Evolutionary conservation across 2,888 invertebrate genomes (phyloP).

Genomic region (Neocrepidodera transversa): DNA sequence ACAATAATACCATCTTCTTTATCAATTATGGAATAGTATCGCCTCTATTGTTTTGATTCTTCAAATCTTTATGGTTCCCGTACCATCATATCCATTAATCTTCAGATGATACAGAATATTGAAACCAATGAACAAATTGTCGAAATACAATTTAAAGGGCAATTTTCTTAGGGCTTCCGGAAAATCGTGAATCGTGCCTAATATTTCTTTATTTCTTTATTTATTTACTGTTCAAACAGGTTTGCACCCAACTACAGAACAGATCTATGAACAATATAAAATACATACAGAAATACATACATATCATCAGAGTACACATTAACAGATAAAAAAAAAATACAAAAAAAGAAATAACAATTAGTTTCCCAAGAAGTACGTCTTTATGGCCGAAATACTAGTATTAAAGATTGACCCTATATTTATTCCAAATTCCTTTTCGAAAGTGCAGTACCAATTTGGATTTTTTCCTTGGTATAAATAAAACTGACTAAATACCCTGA

Average conservation of each 20-base stretch:
- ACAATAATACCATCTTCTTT: slow-evolving; percentile 35
- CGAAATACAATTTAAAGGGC: slow-evolving; percentile 19
- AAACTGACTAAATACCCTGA: slow-evolving; percentile 51
- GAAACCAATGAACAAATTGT: too few species aligned
- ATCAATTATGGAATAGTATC: slow-evolving; percentile 20
- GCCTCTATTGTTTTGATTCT: slow-evolving; percentile 19
- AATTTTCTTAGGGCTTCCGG: slow-evolving; percentile 24
- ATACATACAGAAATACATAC: too few species aligned
- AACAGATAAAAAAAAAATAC: too few species aligned
- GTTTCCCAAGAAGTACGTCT: too few species aligned
- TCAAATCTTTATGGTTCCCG: slow-evolving; percentile 10
- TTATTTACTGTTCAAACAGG: too few species aligned
- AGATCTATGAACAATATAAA: too few species aligned
- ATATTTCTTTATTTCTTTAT: too few species aligned
- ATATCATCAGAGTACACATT: too few species aligned
- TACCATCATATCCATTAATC: slow-evolving; percentile 30
- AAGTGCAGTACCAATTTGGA: slow-evolving; percentile 12
- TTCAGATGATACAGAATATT: slow-evolving; percentile 10
- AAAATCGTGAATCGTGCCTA: slow-evolving; percentile 32
- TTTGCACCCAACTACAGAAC: too few species aligned
- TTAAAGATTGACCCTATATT: slow-evolving; percentile 25
- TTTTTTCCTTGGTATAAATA: slow-evolving; percentile 48
- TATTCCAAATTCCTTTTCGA: slow-evolving; percentile 25
- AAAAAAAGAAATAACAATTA: too few species aligned
- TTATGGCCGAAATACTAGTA: too few species aligned